These are phyloP conservation scores for Gerris lacustris DNA, from an alignment of 2,888 invertebrate species.

Conservation along the genomic window DNA sequence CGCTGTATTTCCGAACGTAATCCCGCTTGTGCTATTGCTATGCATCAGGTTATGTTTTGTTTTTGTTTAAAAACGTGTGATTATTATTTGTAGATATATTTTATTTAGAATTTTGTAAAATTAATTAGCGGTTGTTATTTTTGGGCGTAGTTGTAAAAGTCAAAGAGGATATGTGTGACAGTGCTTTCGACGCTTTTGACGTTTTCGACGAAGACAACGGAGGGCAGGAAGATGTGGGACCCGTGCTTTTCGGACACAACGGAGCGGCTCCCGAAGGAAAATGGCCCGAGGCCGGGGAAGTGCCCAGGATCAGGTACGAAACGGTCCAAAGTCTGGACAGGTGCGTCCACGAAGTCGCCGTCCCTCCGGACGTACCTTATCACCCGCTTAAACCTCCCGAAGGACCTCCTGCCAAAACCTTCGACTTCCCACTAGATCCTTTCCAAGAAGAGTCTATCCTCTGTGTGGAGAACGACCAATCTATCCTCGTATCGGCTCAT, in stretches of 20 bases:
- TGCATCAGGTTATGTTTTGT: too few relatives aligned
- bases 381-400: conserved; percentile 44
- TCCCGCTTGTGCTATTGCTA: too few relatives aligned
- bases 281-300: not conserved
- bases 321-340: conserved; percentile 80
- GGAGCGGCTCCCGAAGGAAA: not conserved
- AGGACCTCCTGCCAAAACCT: conserved; percentile 75
- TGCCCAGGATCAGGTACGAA: conserved; percentile 68
- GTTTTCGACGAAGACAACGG: not conserved
- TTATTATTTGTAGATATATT: too few relatives aligned
- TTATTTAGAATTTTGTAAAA: too few relatives aligned
- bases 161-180: not conserved
- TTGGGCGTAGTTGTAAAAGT: too few relatives aligned
- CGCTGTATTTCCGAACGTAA: too few relatives aligned
- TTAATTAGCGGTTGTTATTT: too few relatives aligned
- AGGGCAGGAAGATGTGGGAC: not conserved
- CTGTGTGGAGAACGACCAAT: conserved; percentile 95
- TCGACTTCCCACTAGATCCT: conserved; percentile 88
- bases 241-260: not conserved
- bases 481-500: conserved; percentile 96
- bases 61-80: too few relatives aligned
- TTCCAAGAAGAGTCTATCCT: conserved; percentile 95
- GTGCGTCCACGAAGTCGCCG: conserved; percentile 92
- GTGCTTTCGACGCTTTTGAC: not conserved
- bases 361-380: conserved; percentile 78